Evolutionary conservation across 1,140 invertebrate genomes (phyloP), one percentile per base, ranked within the genome.

Genomic region (Bombus consobrinus): DNA sequence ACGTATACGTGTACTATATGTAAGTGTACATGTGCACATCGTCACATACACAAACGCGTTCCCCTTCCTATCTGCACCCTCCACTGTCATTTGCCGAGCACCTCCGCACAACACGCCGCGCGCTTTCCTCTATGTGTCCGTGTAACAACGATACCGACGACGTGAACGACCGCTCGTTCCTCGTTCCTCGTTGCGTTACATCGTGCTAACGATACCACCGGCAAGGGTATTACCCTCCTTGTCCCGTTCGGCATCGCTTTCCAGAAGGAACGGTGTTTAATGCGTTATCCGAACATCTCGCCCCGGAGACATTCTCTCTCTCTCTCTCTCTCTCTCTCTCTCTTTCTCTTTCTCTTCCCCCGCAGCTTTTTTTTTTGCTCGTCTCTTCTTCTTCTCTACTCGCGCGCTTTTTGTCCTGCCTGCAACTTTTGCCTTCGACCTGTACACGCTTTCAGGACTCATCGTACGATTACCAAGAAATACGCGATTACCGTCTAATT

Each of bases 151-250:
- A 84, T 15, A 57, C 32, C 53, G 81, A 74, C 85, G 75, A 89
- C 87, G 57, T 87, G 81, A 87, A 87, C 88, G 85, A 84, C 72
- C 85, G 76, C 59, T 84, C 87, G 84, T 85, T 74, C 66, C 79
- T 86, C 66, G 75, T 87, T 66, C 66, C 79, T 86, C 66, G 75
- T 87, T 71, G 80, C 68, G 80, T 83, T 81, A 83, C 57, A 89
- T 77, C 80, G 76, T 66, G 66, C 74, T 87, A 89, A 90, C 64
- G 75, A 85, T 80, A 87, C 89, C 64, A 34, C 34, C 66, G 9
- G 69, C 41, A 80, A 80, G 62, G 72, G 43, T 83, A 64, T 86
- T 77, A 83, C 74, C 59, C 75, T 76, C 66, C 78, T 86, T 59
- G 39, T 81, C 79, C 71, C 83, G 86, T 80, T 85, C 62, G 69